A percentile compares a stretch with the other conserved stretches of the same genome.
Conservation (phyloP, 2,797 vertebrate genomes). For the Micromesistius poutassou region DNA sequence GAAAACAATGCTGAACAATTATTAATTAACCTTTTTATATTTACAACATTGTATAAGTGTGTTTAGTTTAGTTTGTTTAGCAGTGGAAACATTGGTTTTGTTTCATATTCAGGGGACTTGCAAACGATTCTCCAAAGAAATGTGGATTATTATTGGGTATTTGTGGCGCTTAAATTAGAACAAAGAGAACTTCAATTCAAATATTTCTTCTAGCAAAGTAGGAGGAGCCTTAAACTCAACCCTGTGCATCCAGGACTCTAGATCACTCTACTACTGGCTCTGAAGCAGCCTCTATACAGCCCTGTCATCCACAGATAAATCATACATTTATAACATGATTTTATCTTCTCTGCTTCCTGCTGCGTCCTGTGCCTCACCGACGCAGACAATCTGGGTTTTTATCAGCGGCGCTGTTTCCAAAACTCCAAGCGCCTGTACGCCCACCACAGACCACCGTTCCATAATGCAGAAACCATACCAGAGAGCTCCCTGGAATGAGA, state of each 20-base stretch:
- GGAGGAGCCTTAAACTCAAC: neutral
- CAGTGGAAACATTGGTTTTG: neutral
- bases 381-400: conserved; percentile 4
- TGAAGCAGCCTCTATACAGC: neutral
- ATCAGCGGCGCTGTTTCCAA: conserved; percentile 7
- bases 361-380: conserved; percentile 12
- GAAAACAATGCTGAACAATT: too few relatives aligned
- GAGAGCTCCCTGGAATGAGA: neutral
- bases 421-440: neutral
- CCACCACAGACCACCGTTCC: neutral
- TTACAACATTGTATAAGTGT: neutral
- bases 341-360: neutral
- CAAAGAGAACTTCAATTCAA: neutral
- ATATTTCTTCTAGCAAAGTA: neutral
- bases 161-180: neutral
- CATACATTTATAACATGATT: neutral
- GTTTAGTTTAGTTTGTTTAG: too few relatives aligned
- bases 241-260: too few relatives aligned
- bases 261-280: neutral
- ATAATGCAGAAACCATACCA: neutral
- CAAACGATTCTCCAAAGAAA: neutral
- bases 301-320: neutral
- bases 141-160: neutral
- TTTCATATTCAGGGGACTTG: neutral
- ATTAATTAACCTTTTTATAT: neutral